A percentile compares a stretch with the other conserved stretches of the same genome.
Evolutionary conservation across 2,888 invertebrate species (phyloP).

Genomic region (Aporophyla nigra): DNA sequence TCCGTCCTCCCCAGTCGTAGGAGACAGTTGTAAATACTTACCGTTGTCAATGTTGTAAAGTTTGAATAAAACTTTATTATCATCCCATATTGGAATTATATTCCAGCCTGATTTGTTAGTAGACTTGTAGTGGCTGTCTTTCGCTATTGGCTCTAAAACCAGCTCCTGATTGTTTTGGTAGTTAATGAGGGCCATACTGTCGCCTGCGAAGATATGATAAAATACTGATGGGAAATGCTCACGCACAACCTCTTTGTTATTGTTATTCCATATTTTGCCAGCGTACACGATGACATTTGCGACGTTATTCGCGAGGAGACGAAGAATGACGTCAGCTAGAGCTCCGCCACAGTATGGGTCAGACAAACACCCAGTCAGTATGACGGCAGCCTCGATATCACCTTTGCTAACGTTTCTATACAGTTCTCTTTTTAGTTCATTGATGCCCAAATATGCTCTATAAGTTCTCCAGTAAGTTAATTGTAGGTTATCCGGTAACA

Average conservation of each 20-base stretch:
- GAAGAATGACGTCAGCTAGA: conserved; percentile 15
- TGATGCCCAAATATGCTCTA: conserved; percentile 18
- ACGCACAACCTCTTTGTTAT: conserved; percentile 15
- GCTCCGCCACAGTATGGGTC: conserved; percentile 12
- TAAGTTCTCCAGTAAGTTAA: background rate
- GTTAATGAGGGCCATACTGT: conserved; percentile 24
- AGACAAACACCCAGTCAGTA: conserved; percentile 28
- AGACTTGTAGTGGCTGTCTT: conserved; percentile 8
- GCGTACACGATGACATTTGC: conserved; percentile 9
- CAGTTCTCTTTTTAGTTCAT: conserved; percentile 28
- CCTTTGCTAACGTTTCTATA: conserved; percentile 5
- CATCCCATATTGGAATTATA: conserved; percentile 21
- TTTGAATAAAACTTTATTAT: conserved; percentile 24
- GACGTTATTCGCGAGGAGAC: conserved; percentile 25
- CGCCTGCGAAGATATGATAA: conserved; percentile 28
- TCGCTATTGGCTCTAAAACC: conserved; percentile 11
- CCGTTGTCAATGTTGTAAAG: conserved; percentile 21
- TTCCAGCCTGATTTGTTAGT: conserved; percentile 23
- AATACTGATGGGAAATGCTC: conserved; percentile 36
- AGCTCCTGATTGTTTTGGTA: conserved; percentile 22
- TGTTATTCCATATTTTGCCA: conserved; percentile 34
- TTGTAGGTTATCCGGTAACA: conserved; percentile 22
- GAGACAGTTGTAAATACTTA: conserved; percentile 16
- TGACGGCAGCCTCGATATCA: conserved; percentile 34
- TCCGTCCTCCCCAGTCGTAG: background rate